These are phyloP conservation scores for Moxostoma hubbsi DNA, from an alignment of 2,797 vertebrate genomes.

Conservation along the genomic window DNA sequence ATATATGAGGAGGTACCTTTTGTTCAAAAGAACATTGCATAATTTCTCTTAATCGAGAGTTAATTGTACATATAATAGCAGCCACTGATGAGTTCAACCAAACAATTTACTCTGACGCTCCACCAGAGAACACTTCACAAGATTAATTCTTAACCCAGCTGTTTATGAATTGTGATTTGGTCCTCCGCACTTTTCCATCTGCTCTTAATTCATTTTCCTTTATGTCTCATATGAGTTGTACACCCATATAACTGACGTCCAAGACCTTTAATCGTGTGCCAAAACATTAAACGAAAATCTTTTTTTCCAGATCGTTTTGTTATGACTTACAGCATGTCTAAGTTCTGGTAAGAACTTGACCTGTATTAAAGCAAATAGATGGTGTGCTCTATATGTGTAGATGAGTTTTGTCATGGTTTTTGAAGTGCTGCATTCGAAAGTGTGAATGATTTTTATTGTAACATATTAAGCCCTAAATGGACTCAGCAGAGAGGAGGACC, in stretches of 20 bases:
- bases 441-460: slow-evolving; percentile 39
- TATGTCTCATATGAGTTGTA: slow-evolving; percentile 70
- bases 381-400: slow-evolving; percentile 40
- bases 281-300: slow-evolving; percentile 72
- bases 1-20: not conserved
- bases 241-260: slow-evolving; percentile 65
- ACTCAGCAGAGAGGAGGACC: slow-evolving; percentile 45
- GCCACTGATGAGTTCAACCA: slow-evolving; percentile 15
- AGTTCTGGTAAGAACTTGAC: slow-evolving; percentile 43
- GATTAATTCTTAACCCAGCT: slow-evolving; percentile 70
- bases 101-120: slow-evolving; percentile 12
- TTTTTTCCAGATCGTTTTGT: slow-evolving; percentile 62
- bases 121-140: slow-evolving; percentile 34
- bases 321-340: slow-evolving; percentile 44
- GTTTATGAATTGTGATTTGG: slow-evolving; percentile 70
- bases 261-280: slow-evolving; percentile 74
- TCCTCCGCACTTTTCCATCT: slow-evolving; percentile 30
- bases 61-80: slow-evolving; percentile 12
- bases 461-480: slow-evolving; percentile 45
- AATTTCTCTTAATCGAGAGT: not conserved
- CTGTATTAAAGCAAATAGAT: slow-evolving; percentile 14
- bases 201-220: too few relatives aligned
- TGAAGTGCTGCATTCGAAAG: slow-evolving; percentile 39
- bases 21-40: not conserved
- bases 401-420: slow-evolving; percentile 46